phyloP scores from a whole-genome alignment of 2,888 invertebrate species.

The Agrochola circellaris region DNA sequence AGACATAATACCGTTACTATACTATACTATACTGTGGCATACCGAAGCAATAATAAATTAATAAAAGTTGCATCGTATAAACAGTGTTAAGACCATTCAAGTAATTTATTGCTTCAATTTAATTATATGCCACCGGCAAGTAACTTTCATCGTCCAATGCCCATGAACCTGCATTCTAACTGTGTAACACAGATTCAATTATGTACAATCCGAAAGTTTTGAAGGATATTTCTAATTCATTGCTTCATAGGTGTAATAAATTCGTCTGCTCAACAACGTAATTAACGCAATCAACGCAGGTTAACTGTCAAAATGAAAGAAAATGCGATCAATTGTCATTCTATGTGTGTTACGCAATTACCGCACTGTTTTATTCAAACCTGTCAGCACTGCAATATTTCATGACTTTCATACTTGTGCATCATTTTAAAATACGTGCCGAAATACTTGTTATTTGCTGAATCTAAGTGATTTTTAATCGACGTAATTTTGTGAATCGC shows the following conservation, averaged over 20 bases:
- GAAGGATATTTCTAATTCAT: too few relatives aligned
- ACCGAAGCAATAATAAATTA: not conserved
- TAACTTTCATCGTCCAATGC: not conserved
- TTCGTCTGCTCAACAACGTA: too few relatives aligned
- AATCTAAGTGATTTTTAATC: conserved; percentile 41
- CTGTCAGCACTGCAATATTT: not conserved
- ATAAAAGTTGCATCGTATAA: not conserved
- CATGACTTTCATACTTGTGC: not conserved
- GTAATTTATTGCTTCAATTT: not conserved
- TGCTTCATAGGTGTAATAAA: too few relatives aligned
- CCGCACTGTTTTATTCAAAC: too few relatives aligned
- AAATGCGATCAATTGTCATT: too few relatives aligned
- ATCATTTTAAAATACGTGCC: not conserved
- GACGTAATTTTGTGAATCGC: conserved; percentile 31
- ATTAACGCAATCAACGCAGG: too few relatives aligned
- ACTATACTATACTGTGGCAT: not conserved
- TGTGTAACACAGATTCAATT: too few relatives aligned
- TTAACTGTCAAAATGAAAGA: too few relatives aligned
- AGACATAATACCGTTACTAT: too few relatives aligned
- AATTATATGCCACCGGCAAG: not conserved
- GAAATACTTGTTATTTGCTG: conserved; percentile 8
- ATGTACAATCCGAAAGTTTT: too few relatives aligned
- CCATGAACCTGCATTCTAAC: not conserved
- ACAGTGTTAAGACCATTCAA: not conserved
- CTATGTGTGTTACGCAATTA: too few relatives aligned